A percentile compares a stretch with the other conserved stretches of the same genome.
Evolutionary conservation across 1,140 invertebrate species (phyloP).

Genomic region (Ips nitidus): DNA sequence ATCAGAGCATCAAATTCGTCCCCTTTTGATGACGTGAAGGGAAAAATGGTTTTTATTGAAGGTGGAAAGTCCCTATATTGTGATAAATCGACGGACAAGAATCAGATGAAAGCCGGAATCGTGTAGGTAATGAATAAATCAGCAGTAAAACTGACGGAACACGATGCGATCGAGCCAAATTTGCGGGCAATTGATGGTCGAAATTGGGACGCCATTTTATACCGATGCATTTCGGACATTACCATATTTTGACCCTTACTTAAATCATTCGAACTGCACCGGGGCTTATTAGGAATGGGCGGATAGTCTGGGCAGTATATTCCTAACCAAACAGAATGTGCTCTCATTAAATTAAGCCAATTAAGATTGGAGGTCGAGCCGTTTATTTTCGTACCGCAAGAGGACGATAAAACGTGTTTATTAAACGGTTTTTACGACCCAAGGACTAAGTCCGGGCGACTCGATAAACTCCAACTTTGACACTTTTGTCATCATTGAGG

Average conservation of each 20-base stretch:
- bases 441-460: too few relatives aligned
- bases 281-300: constrained; percentile 35
- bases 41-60: too few relatives aligned
- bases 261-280: constrained; percentile 37
- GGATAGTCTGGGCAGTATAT: constrained; percentile 31
- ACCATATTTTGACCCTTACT: constrained; percentile 40
- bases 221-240: constrained; percentile 39
- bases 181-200: constrained; percentile 42
- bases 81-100: too few relatives aligned
- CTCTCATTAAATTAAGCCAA: constrained; percentile 37
- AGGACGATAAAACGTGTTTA: constrained; percentile 36
- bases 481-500: too few relatives aligned
- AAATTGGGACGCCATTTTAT: constrained; percentile 28
- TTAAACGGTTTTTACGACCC: constrained; percentile 3
- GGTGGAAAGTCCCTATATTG: too few relatives aligned
- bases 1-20: too few relatives aligned
- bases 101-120: background rate
- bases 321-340: constrained; percentile 25
- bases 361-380: constrained; percentile 31
- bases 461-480: too few relatives aligned
- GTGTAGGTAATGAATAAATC: constrained; percentile 16
- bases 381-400: constrained; percentile 28
- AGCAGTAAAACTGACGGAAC: constrained; percentile 31
- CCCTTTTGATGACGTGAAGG: too few relatives aligned
- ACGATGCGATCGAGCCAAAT: constrained; percentile 35